Evolutionary conservation across 2,888 invertebrate genomes (phyloP).

Genomic region (Lordiphosa andalusiaca): DNA sequence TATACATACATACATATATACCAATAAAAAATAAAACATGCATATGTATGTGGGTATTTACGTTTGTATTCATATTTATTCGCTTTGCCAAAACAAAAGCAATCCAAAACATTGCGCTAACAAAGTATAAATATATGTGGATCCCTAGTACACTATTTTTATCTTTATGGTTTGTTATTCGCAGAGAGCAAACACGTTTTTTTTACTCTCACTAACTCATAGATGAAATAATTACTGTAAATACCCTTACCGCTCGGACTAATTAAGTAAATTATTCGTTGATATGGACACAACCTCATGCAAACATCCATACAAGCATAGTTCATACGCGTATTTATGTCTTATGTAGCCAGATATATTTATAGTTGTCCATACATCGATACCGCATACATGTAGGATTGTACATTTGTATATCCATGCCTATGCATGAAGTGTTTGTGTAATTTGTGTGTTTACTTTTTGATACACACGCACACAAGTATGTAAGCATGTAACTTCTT

Average conservation of each 20-base stretch:
- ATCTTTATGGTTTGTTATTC: too few relatives aligned
- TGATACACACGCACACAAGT: background rate
- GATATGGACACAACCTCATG: slow-evolving; percentile 1
- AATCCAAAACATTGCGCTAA: too few relatives aligned
- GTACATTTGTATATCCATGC: background rate
- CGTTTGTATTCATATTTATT: too few relatives aligned
- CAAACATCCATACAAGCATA: slow-evolving; percentile 1
- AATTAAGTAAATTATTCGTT: slow-evolving; percentile 5
- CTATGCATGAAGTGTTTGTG: background rate
- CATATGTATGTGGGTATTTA: too few relatives aligned
- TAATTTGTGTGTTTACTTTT: slow-evolving; percentile 1
- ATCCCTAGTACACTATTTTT: too few relatives aligned
- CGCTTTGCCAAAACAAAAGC: too few relatives aligned
- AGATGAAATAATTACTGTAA: too few relatives aligned
- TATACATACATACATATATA: too few relatives aligned
- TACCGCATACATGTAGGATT: background rate
- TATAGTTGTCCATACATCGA: slow-evolving; percentile 3
- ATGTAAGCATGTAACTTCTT: slow-evolving; percentile 5
- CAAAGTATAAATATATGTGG: too few relatives aligned
- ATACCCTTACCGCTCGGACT: background rate
- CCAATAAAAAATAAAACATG: too few relatives aligned
- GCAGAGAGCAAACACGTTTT: too few relatives aligned
- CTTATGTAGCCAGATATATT: slow-evolving; percentile 2
- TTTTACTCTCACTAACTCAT: too few relatives aligned
- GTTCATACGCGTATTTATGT: background rate